These are phyloP conservation scores for Torymus auratus DNA, from an alignment of 2,888 invertebrate genomes.

Conservation along the genomic window DNA sequence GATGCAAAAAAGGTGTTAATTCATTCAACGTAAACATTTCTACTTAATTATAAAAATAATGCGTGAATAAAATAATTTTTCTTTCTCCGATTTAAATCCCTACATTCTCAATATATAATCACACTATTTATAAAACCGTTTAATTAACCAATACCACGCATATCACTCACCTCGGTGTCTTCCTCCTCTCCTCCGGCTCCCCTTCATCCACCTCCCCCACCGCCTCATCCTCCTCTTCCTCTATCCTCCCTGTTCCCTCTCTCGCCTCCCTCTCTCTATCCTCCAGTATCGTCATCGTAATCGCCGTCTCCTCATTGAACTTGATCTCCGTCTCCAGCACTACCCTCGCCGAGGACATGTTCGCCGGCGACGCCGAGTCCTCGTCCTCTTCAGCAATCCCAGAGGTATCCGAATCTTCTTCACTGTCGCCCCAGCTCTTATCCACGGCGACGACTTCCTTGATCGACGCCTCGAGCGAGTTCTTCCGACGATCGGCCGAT, in stretches of 20 bases:
- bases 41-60: no score
- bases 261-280: constrained; percentile 77
- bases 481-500: neutral
- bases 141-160: no score
- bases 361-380: constrained; percentile 52
- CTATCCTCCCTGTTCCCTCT: no score
- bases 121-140: no score
- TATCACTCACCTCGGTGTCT: constrained; percentile 77
- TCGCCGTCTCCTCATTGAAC: constrained; percentile 87
- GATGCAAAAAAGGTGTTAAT: no score
- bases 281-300: constrained; percentile 91
- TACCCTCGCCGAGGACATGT: constrained; percentile 76
- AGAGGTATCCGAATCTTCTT: constrained; percentile 66
- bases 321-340: constrained; percentile 91
- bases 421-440: constrained; percentile 50
- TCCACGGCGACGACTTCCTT: constrained; percentile 29
- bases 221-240: constrained; percentile 57
- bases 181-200: constrained; percentile 72
- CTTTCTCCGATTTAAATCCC: no score
- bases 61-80: no score
- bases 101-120: no score
- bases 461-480: constrained; percentile 37
- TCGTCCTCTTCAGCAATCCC: constrained; percentile 70
- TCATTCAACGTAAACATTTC: no score
- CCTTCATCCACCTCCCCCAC: neutral